A percentile compares a stretch with the other conserved stretches of the same genome.
These are phyloP conservation scores for Ostrea edulis DNA, from an alignment of 1,140 invertebrate genomes.

Conservation along the genomic window DNA sequence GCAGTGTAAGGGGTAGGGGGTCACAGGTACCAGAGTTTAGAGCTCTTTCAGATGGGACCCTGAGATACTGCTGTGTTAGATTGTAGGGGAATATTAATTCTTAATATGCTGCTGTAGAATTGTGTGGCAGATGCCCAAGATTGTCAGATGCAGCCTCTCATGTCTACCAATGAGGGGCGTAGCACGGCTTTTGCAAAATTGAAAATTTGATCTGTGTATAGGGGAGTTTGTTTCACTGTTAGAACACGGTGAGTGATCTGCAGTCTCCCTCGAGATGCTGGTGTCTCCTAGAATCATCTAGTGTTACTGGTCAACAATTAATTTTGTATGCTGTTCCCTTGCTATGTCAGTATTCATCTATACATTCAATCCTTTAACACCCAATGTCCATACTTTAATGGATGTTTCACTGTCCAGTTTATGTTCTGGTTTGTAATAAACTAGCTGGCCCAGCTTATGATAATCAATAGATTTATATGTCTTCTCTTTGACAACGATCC, in stretches of 20 bases:
- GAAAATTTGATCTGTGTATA: no score
- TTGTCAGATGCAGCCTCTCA: not conserved
- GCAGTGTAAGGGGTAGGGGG: not conserved
- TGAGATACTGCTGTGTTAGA: not conserved
- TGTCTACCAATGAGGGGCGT: not conserved
- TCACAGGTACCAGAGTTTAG: not conserved
- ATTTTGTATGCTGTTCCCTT: no score
- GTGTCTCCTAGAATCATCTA: no score
- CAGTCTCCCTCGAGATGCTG: no score
- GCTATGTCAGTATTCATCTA: no score
- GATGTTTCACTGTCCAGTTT: not conserved
- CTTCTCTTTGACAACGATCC: no score
- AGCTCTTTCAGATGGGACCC: not conserved
- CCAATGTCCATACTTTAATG: not conserved
- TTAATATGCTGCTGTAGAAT: not conserved
- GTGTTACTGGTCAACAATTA: no score
- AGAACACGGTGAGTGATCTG: no score
- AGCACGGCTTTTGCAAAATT: no score
- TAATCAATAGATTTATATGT: not conserved
- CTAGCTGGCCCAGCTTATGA: not conserved
- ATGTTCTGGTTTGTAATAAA: not conserved
- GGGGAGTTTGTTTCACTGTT: no score
- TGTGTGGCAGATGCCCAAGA: not conserved
- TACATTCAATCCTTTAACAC: not conserved
- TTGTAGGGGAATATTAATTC: not conserved